Evolutionary conservation across 2,113 vertebrate species (phyloP), one percentile per base, ranked within the genome.

Genomic region (Leuciscus idus): DNA sequence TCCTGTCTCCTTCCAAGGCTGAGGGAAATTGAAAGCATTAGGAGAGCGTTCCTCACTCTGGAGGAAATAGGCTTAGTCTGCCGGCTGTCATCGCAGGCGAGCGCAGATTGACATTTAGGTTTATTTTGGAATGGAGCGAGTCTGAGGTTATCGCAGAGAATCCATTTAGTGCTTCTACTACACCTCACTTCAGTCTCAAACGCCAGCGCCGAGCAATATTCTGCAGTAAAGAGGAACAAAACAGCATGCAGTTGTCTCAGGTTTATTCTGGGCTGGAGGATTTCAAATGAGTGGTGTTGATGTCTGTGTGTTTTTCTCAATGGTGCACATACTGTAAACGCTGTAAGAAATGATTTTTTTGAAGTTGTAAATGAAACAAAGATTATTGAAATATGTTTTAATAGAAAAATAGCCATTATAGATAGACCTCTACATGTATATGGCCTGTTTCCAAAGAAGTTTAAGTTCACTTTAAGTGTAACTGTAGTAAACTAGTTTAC

Each of bases 51-150:
- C 59, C 55, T 89, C 83, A 84, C 85, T 87, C 62, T 3, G 30
- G 64, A 48, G 77, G 75, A 88, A 88, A 87, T 81, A 81, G 84
- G 84, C 84, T 89, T 85, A 84, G 55, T 36, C 79, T 89, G 68
- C 85, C 68, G 48, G 61, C 85, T 86, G 68, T 74, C 68, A 89
- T 81, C 87, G 62, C 70, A 86, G 76, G 48, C 39, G 26, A 77
- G 87, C 73, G 62, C 76, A 84, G 84, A 89, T 86, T 87, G 86
- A 87, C 84, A 64, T 89, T 87, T 89, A 77, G 85, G 76, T 87
- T 88, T 86, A 84, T 86, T 90, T 86, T 84, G 75, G 80, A 85
- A 76, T 52, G 84, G 33, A 79, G 73, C 73, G 70, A 86, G 81
- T 81, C 86, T 84, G 81, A 81, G 80, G 70, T 84, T 87, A 84